phyloP scores from a whole-genome alignment of 2,113 vertebrate species.

The Zosterops borbonicus region DNA sequence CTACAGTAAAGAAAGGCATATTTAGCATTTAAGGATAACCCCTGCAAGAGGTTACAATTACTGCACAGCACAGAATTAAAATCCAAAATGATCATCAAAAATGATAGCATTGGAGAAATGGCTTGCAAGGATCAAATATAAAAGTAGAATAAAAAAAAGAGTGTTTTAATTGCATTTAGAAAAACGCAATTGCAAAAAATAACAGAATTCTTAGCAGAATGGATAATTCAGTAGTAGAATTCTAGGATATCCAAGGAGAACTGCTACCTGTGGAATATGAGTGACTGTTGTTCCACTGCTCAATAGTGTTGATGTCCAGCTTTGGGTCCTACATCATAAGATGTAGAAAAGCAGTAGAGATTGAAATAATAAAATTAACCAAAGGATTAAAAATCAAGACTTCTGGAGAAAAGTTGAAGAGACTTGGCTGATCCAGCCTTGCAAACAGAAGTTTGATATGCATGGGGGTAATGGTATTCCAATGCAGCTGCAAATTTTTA shows the following conservation, averaged over 20 bases:
- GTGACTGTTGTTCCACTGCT: not conserved
- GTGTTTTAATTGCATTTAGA: not conserved
- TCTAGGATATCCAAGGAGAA: not conserved
- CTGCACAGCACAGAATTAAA: not conserved
- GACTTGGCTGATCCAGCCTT: not conserved
- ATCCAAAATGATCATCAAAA: not conserved
- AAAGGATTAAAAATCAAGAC: not conserved
- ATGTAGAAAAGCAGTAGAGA: not conserved
- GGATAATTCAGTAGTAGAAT: not conserved
- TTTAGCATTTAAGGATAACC: not conserved
- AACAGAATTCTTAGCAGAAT: not conserved
- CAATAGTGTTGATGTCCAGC: not conserved
- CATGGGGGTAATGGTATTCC: not conserved
- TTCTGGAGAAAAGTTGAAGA: not conserved
- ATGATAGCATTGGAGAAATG: not conserved
- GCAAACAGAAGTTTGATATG: not conserved
- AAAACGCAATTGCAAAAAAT: not conserved
- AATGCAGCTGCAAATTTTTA: not conserved
- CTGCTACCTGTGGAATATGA: fast-evolving
- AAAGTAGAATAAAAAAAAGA: not conserved
- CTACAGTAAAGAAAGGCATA: not conserved
- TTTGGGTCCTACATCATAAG: not conserved
- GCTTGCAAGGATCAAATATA: not conserved
- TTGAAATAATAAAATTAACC: not conserved
- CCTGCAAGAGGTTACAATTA: not conserved